Conservation (phyloP, 1,140 invertebrate species). For the Drosophila nikananu region DNA sequence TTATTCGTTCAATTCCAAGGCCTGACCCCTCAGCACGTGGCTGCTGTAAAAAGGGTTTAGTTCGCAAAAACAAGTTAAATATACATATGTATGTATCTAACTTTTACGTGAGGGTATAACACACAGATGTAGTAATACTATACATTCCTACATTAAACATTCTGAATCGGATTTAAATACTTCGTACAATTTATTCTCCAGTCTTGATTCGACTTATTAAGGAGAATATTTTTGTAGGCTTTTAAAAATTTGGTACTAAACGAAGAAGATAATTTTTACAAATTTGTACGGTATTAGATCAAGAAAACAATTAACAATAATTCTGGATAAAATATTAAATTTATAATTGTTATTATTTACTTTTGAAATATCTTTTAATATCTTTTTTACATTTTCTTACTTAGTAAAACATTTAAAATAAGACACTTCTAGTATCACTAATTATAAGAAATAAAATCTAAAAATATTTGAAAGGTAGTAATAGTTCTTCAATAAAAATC, state of each 20-base stretch:
- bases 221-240: background rate
- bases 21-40: conserved; percentile 14
- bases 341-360: too few relatives aligned
- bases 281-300: background rate
- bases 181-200: background rate
- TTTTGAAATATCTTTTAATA: too few relatives aligned
- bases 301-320: background rate
- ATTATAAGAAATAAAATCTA: background rate
- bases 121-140: background rate
- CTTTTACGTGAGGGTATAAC: conserved; percentile 2
- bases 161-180: background rate
- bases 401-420: background rate
- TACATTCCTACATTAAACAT: too few relatives aligned
- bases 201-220: background rate
- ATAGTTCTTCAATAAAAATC: background rate
- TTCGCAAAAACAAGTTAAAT: background rate
- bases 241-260: background rate
- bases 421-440: background rate
- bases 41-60: conserved; percentile 15
- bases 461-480: background rate
- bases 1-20: conserved; percentile 3
- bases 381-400: background rate
- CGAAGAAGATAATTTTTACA: background rate
- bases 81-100: background rate
- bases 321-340: too few relatives aligned